Evolutionary conservation across 2,888 invertebrate species (phyloP), one percentile per base, ranked within the genome.

Genomic region (Mythimna vitellina): DNA sequence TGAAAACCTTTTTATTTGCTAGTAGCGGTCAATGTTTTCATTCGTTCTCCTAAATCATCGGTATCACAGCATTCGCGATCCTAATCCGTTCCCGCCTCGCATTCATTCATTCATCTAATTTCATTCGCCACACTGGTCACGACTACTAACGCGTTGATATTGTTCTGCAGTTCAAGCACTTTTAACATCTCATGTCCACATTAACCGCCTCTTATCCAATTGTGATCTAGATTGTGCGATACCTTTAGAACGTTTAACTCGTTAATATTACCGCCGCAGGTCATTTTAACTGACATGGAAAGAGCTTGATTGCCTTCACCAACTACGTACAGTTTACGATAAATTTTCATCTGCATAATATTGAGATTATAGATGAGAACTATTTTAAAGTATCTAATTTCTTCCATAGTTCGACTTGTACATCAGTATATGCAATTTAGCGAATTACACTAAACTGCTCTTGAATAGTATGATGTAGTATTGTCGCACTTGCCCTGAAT

Each of bases 221-320:
- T 67, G 70, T 70, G 65, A 74, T 80, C 80, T 69, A 73, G 54
- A 80, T 76, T 42, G 65, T 61, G 49, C 72, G 63, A 42, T 53
- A 65, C 67, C 78, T 82, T 79, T 60, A 62, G 75, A 63, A 62
- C 60, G 25, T 58, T 70, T 63, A 38, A 70, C 80, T 75, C 58
- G 67, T 80, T 79, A 77, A 60, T 63, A 54, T 62, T 49, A 51
- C 61, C 20, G 42, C 49, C 64, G 42, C 56, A 49, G 38, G 56
- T 63, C 53, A 72, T 71, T 71, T 53, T 42, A 76, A 46, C 32
- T 82, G 73, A 73, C 51, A 68, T 70, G 65, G 56, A 71, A 80
- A 73, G 57, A 68, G 56, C 70, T 73, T 53, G 70, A n/a, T 78
- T 29, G 46, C 80, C 73, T 80, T 80, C 82, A 82, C 78, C 73